phyloP scores from a whole-genome alignment of 2,797 vertebrate species.

The Microctenopoma lineatum region DNA sequence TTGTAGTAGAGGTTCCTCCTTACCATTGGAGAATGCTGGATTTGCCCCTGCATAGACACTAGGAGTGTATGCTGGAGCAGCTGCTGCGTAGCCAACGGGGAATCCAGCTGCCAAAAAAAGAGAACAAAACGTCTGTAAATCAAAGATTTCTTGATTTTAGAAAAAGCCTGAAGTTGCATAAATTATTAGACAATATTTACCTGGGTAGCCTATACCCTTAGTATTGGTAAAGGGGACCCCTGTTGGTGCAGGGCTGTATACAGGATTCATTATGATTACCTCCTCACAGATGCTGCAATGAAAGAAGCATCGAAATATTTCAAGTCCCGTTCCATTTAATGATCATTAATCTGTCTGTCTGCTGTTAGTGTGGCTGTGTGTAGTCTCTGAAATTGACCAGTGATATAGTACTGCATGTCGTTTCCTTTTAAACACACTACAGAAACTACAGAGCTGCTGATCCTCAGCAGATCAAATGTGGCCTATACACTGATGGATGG shows the following conservation, averaged over 20 bases:
- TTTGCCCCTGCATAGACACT: conserved; percentile 93
- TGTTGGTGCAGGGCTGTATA: conserved; percentile 96
- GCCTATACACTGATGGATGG: no score
- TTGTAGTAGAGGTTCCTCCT: neutral
- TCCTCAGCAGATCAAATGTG: no score
- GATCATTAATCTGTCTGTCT: no score
- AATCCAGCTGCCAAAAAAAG: conserved; percentile 87
- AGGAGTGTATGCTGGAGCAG: conserved; percentile 92
- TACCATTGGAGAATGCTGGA: conserved; percentile 93
- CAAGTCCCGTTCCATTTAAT: neutral
- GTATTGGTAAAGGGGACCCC: conserved; percentile 97
- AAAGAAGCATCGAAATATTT: conserved; percentile 10
- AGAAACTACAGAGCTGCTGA: no score
- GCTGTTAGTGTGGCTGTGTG: no score
- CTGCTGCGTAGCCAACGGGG: conserved; percentile 92
- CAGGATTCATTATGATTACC: conserved; percentile 93
- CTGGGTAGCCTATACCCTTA: conserved; percentile 97
- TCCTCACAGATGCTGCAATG: conserved; percentile 53
- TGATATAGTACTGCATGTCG: no score
- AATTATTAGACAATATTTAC: conserved; percentile 71
- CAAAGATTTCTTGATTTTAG: neutral
- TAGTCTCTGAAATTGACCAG: no score
- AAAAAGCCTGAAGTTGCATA: neutral
- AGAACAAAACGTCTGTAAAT: conserved; percentile 7
- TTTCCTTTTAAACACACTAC: no score